Evolutionary conservation across 1,140 invertebrate genomes (phyloP), one percentile per base, ranked within the genome.

Genomic region (Aculops lycopersici): DNA sequence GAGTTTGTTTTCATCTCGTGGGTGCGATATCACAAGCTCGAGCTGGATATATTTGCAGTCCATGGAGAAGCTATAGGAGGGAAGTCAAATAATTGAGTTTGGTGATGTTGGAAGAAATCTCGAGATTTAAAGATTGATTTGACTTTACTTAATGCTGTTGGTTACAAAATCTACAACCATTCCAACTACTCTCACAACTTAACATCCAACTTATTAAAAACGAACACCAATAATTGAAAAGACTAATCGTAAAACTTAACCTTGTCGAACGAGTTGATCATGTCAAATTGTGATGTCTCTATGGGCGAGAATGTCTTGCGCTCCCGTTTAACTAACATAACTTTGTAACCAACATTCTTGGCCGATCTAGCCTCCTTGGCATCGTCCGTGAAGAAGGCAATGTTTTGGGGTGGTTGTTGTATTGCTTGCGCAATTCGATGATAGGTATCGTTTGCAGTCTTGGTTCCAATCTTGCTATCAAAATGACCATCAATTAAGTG

Each of bases 401-500:
- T 31, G 24, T 31, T n/a, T n/a, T 31, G 24, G 8, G 24, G 24
- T 31, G 24, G 24, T 8, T n/a, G n/a, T 31, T 31, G 24, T 31
- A 31, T 31, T 31, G 24, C 24, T 31, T 31, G 24, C 8, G 24
- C 24, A 31, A 31, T 31, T 31, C 24, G 24, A 31, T 31, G 24
- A 31, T 31, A 31, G n/a, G 24, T 31, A n/a, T 31, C 24, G n/a
- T 8, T 8, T 31, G 24, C 8, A 8, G 24, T 31, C n/a, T 31
- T 31, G 24, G n/a, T n/a, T 8, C 24, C 24, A 8, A 31, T 31
- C n/a, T 31, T 31, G n/a, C 24, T 31, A n/a, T 31, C 24, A 31
- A 31, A 39, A n/a, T 39, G 38, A 20, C 17, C 40, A 41, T 17
- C 8, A 39, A 17, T 13, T 12, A 41, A 15, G 3, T 41, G 40